phyloP scores from a whole-genome alignment of 2,888 invertebrate species.

The Philereme transversata region DNA sequence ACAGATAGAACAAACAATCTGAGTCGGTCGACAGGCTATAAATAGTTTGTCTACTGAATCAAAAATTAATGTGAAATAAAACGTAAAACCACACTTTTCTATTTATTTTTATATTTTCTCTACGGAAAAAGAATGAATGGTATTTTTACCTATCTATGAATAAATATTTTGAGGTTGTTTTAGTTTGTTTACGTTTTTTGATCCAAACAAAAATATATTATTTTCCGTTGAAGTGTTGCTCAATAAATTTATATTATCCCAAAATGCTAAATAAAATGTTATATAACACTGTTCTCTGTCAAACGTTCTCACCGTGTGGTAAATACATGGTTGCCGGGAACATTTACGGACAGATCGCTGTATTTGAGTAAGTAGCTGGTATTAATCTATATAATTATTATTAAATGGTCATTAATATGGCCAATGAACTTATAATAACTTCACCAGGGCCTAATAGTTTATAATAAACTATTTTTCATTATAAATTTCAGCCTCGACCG shows the following conservation, averaged over 20 bases:
- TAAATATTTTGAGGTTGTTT: not conserved
- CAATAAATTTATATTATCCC: not conserved
- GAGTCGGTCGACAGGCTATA: not conserved
- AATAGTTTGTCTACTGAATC: not conserved
- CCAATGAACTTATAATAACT: too few relatives aligned
- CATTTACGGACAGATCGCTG: slow-evolving; percentile 92
- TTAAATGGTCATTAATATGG: too few relatives aligned
- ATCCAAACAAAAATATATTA: not conserved
- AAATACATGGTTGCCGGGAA: slow-evolving; percentile 92
- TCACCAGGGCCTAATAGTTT: too few relatives aligned
- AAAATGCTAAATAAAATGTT: slow-evolving; percentile 83
- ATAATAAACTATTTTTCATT: too few relatives aligned
- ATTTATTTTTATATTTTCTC: not conserved
- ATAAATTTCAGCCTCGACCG: slow-evolving; percentile 82
- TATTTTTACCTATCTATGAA: not conserved
- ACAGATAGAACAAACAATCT: not conserved
- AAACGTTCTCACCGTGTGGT: slow-evolving; percentile 93
- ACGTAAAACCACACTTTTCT: not conserved
- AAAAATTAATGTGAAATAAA: not conserved
- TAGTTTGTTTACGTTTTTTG: not conserved
- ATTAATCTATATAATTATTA: not conserved
- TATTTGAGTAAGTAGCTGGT: slow-evolving; percentile 87
- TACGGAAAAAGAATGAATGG: not conserved
- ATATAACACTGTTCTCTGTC: slow-evolving; percentile 92
- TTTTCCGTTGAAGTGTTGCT: not conserved